Conservation (phyloP, 2,797 vertebrate species). For the Xerus rutilus region DNA sequence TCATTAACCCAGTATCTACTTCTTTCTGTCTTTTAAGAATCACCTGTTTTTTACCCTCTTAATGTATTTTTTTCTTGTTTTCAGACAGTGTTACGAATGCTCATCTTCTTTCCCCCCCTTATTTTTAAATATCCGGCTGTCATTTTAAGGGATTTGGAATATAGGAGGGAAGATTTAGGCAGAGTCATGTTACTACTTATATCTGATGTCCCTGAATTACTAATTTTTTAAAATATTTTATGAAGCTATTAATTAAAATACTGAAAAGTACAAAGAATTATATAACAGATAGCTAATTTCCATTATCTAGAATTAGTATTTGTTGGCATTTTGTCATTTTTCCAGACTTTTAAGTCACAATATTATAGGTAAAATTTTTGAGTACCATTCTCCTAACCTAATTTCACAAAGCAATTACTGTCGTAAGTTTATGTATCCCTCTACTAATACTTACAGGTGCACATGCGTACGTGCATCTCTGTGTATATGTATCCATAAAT, state of each 20-base stretch:
- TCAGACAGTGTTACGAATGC: not conserved
- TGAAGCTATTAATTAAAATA: not conserved
- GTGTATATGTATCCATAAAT: not conserved
- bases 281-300: not conserved
- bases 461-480: not conserved
- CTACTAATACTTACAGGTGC: not conserved
- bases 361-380: conserved; percentile 28
- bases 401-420: conserved; percentile 3
- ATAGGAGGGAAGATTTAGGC: not conserved
- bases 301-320: conserved; percentile 4
- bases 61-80: not conserved
- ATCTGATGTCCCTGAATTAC: not conserved
- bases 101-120: not conserved
- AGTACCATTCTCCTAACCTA: not conserved
- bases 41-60: not conserved
- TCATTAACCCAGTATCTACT: not conserved
- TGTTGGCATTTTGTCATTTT: conserved; percentile 37
- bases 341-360: not conserved
- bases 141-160: not conserved
- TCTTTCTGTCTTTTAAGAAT: not conserved
- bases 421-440: not conserved
- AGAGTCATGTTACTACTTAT: not conserved
- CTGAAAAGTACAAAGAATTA: not conserved
- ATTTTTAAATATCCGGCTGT: not conserved
- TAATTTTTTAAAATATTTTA: not conserved